phyloP scores from a whole-genome alignment of 2,888 invertebrate species.

The Habrosyne pyritoides region DNA sequence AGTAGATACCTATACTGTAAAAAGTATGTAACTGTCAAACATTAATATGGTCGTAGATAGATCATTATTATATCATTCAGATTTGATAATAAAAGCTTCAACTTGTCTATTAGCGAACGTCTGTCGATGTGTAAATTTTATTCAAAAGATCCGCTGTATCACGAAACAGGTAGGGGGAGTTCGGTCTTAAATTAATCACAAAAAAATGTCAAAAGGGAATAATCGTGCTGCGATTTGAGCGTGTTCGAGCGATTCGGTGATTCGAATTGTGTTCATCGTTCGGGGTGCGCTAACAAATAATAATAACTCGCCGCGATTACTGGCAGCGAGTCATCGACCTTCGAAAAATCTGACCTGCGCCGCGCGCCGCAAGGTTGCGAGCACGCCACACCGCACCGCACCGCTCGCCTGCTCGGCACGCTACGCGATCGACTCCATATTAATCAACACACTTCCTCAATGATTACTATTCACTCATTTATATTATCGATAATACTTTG shows the following conservation, averaged over 20 bases:
- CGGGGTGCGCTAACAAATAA: slow-evolving; percentile 69
- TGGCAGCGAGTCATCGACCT: slow-evolving; percentile 78
- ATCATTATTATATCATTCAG: too few species aligned
- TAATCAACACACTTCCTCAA: slow-evolving; percentile 27
- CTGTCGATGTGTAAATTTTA: not conserved
- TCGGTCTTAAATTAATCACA: slow-evolving; percentile 22
- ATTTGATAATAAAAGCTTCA: not conserved
- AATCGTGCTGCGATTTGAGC: slow-evolving; percentile 40
- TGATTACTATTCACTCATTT: slow-evolving; percentile 12
- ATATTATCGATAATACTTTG: slow-evolving; percentile 10
- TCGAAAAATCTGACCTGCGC: slow-evolving; percentile 82
- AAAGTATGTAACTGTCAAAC: not conserved
- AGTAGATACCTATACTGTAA: slow-evolving; percentile 13
- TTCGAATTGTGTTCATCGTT: slow-evolving; percentile 21
- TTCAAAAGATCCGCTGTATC: too few species aligned
- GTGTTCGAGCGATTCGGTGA: slow-evolving; percentile 36
- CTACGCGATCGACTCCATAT: slow-evolving; percentile 29
- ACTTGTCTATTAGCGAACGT: not conserved
- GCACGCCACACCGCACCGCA: slow-evolving; percentile 32
- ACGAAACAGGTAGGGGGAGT: not conserved
- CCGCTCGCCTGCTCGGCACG: slow-evolving; percentile 15
- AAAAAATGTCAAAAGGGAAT: slow-evolving; percentile 30
- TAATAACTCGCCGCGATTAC: slow-evolving; percentile 73
- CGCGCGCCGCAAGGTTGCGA: slow-evolving; percentile 75
- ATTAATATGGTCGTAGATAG: not conserved